Percentiles rank a stretch among this genome's conserved stretches.
Conservation (phyloP, 2,888 invertebrate genomes). For the Chironomus riparius region DNA sequence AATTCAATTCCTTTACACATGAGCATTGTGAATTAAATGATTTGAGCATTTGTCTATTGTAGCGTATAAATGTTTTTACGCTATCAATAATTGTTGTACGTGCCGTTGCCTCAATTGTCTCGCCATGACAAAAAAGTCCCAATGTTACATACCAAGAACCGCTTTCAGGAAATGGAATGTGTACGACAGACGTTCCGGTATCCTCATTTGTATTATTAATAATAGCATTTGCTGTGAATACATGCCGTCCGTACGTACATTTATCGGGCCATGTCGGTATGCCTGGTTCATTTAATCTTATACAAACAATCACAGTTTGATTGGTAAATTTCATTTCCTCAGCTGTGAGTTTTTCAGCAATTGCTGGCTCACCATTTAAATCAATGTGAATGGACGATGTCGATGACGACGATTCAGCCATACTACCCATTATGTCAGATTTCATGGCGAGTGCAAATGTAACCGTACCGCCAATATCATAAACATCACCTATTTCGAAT, state of each 20-base stretch:
- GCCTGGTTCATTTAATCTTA: conserved; percentile 50
- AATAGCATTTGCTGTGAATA: conserved; percentile 51
- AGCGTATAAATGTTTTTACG: conserved; percentile 40
- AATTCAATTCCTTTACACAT: conserved; percentile 33
- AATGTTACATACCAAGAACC: conserved; percentile 75
- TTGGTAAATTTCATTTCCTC: conserved; percentile 33
- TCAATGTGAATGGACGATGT: conserved; percentile 29
- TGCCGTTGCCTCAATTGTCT: conserved; percentile 39
- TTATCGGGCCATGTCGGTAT: conserved; percentile 53
- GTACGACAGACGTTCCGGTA: conserved; percentile 52
- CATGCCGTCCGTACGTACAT: conserved; percentile 48
- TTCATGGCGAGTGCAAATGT: conserved; percentile 61
- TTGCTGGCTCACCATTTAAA: neutral
- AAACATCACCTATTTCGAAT: conserved; percentile 59
- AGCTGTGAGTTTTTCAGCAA: conserved; percentile 37
- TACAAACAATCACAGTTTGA: conserved; percentile 52
- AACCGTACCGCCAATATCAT: conserved; percentile 74
- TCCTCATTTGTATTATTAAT: conserved; percentile 55
- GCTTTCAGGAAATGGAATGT: conserved; percentile 74
- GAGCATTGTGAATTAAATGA: conserved; percentile 37
- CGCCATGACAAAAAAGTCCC: conserved; percentile 56
- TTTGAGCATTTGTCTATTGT: conserved; percentile 34
- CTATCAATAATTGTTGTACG: conserved; percentile 38
- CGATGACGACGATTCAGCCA: neutral
- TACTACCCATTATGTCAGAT: conserved; percentile 41